Base-by-base conservation (phyloP, 2,888 invertebrate species). In the Agriopis marginaria region DNA sequence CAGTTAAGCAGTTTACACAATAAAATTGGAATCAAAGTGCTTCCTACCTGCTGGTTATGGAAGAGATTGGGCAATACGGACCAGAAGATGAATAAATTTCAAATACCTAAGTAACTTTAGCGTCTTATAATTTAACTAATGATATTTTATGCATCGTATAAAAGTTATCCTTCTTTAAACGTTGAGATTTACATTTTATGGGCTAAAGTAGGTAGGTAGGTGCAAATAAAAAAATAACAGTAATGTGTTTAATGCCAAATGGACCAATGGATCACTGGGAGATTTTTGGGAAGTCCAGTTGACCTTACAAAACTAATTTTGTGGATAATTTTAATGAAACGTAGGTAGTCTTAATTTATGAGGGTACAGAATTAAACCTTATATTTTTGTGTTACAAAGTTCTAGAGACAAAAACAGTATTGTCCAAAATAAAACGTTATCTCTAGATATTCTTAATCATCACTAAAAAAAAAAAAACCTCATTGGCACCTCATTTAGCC, bases 261-360 rank as follows among this genome's bases (percentile, higher is more conserved):
- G 7, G 23, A 32, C 53, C 62, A 54, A 62, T 62, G 53, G 53
- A 53, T 62, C 58, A 51, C 50, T 10, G 17, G 10, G 44, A 32
- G 42, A 39, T 58, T 65, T 65, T 45, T 58, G 50, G 51, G 32
- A 59, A 65, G 44, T 23, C 32, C 42, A 5, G 4, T 44, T 14
- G n/a, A 44, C 12, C 66, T 64, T 70, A 40, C 55, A 71, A 23
- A 59, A 70, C 11, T 54, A 59, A 65, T 53, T 47, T 45, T 32
- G 50, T 53, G 44, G 53, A 14, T 53, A 51, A 39, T 53, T 66
- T 59, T 59, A 59, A 45, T 45, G 14, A 14, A 65, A 10, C 32
- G 12, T 32, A 32, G 8, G 42, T 51, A 58, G 32, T 39, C 50
- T 32, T 53, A 55, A 65, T 62, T 63, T 67, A 63, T 56, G 51